Evolutionary conservation across 1,140 invertebrate species (phyloP), one percentile per base, ranked within the genome.

Genomic region (Arctopsyche grandis): DNA sequence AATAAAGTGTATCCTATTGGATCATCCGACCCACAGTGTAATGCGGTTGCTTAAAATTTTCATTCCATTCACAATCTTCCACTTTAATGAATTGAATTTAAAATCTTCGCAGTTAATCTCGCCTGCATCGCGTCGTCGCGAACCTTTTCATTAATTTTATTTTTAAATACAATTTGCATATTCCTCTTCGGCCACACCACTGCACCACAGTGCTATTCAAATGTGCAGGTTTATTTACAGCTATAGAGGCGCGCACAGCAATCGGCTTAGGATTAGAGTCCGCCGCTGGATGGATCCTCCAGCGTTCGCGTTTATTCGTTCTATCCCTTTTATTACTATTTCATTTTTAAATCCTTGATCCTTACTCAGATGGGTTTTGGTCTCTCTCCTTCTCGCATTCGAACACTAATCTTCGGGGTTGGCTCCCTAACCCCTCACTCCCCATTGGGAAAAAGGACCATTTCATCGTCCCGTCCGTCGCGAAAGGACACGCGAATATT

Each of bases 261-360:
- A 82, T 82, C 81, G 81, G 81, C 78, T 82, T 82, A 82, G 81
- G 81, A 79, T 82, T 82, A 82, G 77, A 77, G 78, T 69, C 75
- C 78, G 77, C 80, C 80, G 74, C 80, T 79, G 78, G 80, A 81
- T 77, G 69, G 76, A 76, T 76, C 74, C 74, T 63, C 56, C 14
- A 21, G 71, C 71, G 71, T 69, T 69, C 75, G 75, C 75, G 75
- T 69, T 77, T 77, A 70, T 70, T 77, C 76, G 56, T 70, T 70
- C 77, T 79, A 80, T 82, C 76, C 79, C 52, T 78, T 80, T 79
- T 79, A 82, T 82, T 82, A 82, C 79, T 82, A 82, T 82, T 82
- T 82, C 81, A 82, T 82, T 82, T 82, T 82, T 82, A 82, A 82
- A 79, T 82, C 81, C 79, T 71, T 82, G 81, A 82, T 82, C 81